Base-by-base conservation (phyloP, 2,797 vertebrate species). In the Molossus alvarezi region DNA sequence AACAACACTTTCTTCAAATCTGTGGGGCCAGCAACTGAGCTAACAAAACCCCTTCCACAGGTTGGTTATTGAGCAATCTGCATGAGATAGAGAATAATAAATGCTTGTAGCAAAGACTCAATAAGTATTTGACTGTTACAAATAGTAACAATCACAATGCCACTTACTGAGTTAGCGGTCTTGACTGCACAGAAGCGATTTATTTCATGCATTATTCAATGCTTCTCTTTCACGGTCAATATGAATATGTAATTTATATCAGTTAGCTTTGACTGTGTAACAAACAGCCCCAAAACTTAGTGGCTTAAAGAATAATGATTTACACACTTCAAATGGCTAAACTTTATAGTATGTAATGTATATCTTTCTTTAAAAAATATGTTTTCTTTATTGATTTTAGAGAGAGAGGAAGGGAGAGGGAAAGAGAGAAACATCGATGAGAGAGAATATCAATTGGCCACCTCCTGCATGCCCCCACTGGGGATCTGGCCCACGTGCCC, bases 261-360 rank as follows among this genome's bases (percentile, higher is more conserved):
- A 9, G 90, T 93, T 80, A 90, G 82, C 48, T 84, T 58, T 93
- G 45, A 53, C 93, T 93, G 82, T 53, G 77, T 91, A 95, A 91
- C 90, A 58, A 79, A 83, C 33, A 75, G 25, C 29, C 20, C 37
- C 13, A 15, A 41, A 75, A 53, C 15, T 27, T 67, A 73, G 20
- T 90, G 15, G 23, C 48, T 93, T 84, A 80, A 88, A 41, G 33
- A 83, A 41, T 57, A 62, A 84, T 73, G 86, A 71, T 65, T 83
- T 83, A 55, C 27, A 41, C 2, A 55, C 72, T 62, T 84, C 58
- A 83, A 73, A 23, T 37, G 58, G 41, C 41, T 83, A n/a, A 72
- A 29, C 23, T 37, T 71, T 37, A 82, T 55, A 21, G 25, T 37
- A 57, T 25, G 29, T 27, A 45, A 45, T 45, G 41, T 45, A 45